Evolutionary conservation across 2,113 vertebrate genomes (phyloP).

Genomic region (Aptenodytes forsteri): DNA sequence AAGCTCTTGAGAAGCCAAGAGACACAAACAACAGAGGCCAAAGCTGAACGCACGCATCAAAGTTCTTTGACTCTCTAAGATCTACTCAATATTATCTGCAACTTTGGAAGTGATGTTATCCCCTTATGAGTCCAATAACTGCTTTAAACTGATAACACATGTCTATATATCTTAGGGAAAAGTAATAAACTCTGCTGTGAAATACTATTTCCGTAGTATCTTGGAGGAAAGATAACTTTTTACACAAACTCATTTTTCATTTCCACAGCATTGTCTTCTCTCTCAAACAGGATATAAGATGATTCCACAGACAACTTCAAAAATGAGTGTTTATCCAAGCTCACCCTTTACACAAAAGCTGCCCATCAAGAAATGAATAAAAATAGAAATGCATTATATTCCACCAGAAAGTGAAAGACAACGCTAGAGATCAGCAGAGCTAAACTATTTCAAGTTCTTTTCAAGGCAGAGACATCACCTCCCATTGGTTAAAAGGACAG

Average conservation of each 20-base stretch:
- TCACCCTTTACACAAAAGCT: slow-evolving; percentile 49
- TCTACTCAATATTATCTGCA: slow-evolving; percentile 50
- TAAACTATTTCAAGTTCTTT: slow-evolving; percentile 31
- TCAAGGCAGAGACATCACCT: not conserved
- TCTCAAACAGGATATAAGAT: slow-evolving; percentile 74
- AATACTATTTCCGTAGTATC: slow-evolving; percentile 71
- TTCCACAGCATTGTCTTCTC: slow-evolving; percentile 75
- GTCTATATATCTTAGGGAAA: slow-evolving; percentile 72
- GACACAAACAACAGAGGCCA: slow-evolving; percentile 4
- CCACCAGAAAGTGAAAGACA: not conserved
- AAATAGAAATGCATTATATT: slow-evolving; percentile 44
- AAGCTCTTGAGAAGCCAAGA: slow-evolving; percentile 8
- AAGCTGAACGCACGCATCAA: not conserved
- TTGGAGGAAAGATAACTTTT: slow-evolving; percentile 74
- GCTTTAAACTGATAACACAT: slow-evolving; percentile 76
- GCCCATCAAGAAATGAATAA: slow-evolving; percentile 47
- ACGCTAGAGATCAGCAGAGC: not conserved
- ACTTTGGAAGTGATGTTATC: slow-evolving; percentile 55
- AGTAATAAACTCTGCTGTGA: slow-evolving; percentile 70
- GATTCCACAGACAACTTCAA: slow-evolving; percentile 63
- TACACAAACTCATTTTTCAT: slow-evolving; percentile 77
- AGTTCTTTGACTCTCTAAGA: not conserved
- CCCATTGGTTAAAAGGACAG: not conserved
- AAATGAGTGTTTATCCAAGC: slow-evolving; percentile 58
- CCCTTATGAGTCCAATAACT: slow-evolving; percentile 65